A percentile compares a stretch with the other conserved stretches of the same genome.
phyloP scores from a whole-genome alignment of 1,140 invertebrate species.

The Heliothis virescens region DNA sequence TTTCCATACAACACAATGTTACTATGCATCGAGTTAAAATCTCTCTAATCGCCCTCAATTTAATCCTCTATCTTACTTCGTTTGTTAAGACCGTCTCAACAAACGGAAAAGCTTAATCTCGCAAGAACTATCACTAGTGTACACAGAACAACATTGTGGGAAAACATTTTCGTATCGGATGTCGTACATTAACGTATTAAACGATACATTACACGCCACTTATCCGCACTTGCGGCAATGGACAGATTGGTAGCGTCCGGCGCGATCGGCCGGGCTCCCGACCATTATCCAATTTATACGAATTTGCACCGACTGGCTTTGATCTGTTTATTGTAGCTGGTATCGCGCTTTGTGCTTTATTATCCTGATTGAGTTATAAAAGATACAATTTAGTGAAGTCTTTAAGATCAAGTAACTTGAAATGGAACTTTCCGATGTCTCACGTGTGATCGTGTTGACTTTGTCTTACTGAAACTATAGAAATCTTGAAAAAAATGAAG shows the following conservation, averaged over 20 bases:
- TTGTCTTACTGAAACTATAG: too few species aligned
- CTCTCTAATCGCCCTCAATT: too few species aligned
- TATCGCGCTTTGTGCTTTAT: slow-evolving; percentile 16
- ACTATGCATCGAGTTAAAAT: too few species aligned
- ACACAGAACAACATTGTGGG: slow-evolving; percentile 33
- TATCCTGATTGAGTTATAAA: slow-evolving; percentile 36
- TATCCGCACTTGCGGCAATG: slow-evolving; percentile 72
- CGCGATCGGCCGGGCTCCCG: slow-evolving; percentile 46
- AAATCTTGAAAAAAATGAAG: too few species aligned
- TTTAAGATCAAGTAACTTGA: neutral
- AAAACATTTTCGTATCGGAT: slow-evolving; percentile 52
- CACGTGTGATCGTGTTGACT: too few species aligned
- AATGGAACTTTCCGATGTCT: too few species aligned
- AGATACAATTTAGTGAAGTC: neutral
- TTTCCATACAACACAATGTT: too few species aligned
- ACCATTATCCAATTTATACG: slow-evolving; percentile 78
- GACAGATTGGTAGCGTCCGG: slow-evolving; percentile 78
- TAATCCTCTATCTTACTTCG: neutral
- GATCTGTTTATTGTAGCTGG: slow-evolving; percentile 53
- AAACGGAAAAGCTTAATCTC: slow-evolving; percentile 23
- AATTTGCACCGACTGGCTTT: slow-evolving; percentile 63
- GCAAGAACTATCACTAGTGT: slow-evolving; percentile 5
- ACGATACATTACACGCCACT: slow-evolving; percentile 68
- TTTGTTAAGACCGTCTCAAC: neutral
- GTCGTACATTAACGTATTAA: slow-evolving; percentile 54